These are phyloP conservation scores for Notiomystis cincta DNA, from an alignment of 2,113 vertebrate species.

Conservation along the genomic window DNA sequence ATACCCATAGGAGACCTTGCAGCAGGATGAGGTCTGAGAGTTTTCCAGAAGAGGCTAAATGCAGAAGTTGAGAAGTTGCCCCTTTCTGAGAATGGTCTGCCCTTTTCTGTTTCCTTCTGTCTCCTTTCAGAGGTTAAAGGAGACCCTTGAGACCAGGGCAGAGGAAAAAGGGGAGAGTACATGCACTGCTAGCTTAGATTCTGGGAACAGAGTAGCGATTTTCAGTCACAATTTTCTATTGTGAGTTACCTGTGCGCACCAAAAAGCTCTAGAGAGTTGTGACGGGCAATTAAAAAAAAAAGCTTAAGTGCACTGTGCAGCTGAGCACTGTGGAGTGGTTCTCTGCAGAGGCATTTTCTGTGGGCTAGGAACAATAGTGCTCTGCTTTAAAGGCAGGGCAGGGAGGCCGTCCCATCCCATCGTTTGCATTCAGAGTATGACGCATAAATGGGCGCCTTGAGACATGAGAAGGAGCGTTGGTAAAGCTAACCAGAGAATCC, in stretches of 20 bases:
- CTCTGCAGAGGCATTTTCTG: not conserved
- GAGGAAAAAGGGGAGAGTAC: not conserved
- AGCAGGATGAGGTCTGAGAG: slow-evolving; percentile 42
- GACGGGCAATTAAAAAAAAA: not conserved
- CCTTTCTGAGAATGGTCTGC: slow-evolving; percentile 49
- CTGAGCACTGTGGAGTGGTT: not conserved
- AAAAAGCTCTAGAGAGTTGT: not conserved
- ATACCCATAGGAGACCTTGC: slow-evolving; percentile 30
- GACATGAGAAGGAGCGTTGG: slow-evolving; percentile 38
- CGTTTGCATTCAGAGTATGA: slow-evolving; percentile 21
- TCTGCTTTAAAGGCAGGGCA: not conserved
- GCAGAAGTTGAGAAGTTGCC: not conserved
- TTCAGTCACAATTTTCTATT: not conserved
- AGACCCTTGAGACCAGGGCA: slow-evolving; percentile 11
- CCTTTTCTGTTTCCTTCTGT: slow-evolving; percentile 23
- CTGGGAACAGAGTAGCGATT: not conserved
- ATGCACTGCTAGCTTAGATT: not conserved
- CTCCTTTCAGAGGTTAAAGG: not conserved
- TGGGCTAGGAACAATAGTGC: not conserved
- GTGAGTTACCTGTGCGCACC: not conserved
- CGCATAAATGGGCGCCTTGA: slow-evolving; percentile 29
- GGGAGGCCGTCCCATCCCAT: not conserved
- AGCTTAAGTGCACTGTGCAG: no score
- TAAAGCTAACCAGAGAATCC: slow-evolving; percentile 59
- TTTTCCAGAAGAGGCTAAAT: slow-evolving; percentile 47